Evolutionary conservation across 2,888 invertebrate species (phyloP).

Genomic region (Coenonympha arcania): DNA sequence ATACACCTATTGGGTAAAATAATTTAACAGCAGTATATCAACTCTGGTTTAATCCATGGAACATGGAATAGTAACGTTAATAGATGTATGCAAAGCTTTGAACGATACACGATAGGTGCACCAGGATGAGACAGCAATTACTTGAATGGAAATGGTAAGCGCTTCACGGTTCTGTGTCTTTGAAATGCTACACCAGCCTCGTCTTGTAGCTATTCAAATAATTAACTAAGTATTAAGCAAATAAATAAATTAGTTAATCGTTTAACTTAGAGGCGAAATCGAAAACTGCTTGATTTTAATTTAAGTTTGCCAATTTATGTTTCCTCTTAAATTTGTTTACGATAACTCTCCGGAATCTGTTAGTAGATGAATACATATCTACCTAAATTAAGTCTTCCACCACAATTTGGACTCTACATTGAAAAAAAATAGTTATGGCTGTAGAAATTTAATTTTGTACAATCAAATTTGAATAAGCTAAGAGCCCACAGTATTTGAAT

Average conservation of each 20-base stretch:
- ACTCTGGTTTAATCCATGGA: neutral
- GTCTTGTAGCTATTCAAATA: neutral
- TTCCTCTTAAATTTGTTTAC: conserved; percentile 32
- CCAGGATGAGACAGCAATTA: conserved; percentile 1
- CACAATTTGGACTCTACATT: no score
- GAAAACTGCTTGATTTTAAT: conserved; percentile 33
- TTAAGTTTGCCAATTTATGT: conserved; percentile 33
- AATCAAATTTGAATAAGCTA: no score
- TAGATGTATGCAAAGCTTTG: neutral
- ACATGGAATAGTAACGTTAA: neutral
- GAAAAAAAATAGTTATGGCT: no score
- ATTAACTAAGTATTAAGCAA: neutral
- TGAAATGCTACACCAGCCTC: conserved; percentile 1
- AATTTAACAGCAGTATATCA: neutral
- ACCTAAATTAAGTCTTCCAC: no score
- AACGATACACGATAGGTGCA: neutral
- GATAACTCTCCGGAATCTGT: conserved; percentile 26
- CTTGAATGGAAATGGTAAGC: conserved; percentile 1
- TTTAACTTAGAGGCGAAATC: conserved; percentile 25
- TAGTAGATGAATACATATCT: conserved; percentile 28
- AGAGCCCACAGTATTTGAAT: no score
- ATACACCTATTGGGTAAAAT: neutral
- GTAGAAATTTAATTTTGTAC: no score
- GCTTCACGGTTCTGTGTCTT: neutral
- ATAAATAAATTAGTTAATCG: conserved; percentile 28